A percentile compares a stretch with the other conserved stretches of the same genome.
Evolutionary conservation across 2,797 vertebrate genomes (phyloP).

Genomic region (Pogonophryne albipinna): DNA sequence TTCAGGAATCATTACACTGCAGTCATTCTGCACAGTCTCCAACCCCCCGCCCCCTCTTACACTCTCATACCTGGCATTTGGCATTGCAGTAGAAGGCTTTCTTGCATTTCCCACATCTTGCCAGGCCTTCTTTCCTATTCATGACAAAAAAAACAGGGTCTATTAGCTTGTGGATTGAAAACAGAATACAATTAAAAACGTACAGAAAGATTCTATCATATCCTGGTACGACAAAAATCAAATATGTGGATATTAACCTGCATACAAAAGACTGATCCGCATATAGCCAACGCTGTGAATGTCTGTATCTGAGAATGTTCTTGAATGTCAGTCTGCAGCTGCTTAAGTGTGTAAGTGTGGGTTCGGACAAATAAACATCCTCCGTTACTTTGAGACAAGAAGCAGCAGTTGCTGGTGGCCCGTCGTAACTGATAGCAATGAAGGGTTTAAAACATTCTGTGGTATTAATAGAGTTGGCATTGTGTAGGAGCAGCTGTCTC

Average conservation of each 20-base stretch:
- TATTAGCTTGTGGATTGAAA: not conserved
- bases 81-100: conserved; percentile 96
- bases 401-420: conserved; percentile 58
- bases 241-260: not conserved
- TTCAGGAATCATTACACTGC: not conserved
- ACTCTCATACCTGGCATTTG: conserved; percentile 92
- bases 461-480: conserved; percentile 82
- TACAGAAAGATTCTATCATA: no score
- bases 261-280: not conserved
- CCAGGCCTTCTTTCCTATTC: conserved; percentile 93
- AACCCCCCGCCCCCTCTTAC: not conserved
- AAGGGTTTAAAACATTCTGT: conserved; percentile 63
- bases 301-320: not conserved
- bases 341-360: not conserved
- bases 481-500: conserved; percentile 67
- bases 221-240: no score
- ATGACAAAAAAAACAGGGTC: conserved; percentile 13
- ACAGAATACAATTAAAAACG: not conserved
- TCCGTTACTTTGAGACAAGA: conserved; percentile 33
- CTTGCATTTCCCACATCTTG: conserved; percentile 96
- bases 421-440: conserved; percentile 66
- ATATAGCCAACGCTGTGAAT: not conserved
- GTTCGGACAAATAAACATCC: conserved; percentile 9
- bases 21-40: not conserved
- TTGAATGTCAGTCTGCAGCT: conserved; percentile 2